Conservation (phyloP, 2,113 vertebrate species). For the Clinocottus analis region DNA sequence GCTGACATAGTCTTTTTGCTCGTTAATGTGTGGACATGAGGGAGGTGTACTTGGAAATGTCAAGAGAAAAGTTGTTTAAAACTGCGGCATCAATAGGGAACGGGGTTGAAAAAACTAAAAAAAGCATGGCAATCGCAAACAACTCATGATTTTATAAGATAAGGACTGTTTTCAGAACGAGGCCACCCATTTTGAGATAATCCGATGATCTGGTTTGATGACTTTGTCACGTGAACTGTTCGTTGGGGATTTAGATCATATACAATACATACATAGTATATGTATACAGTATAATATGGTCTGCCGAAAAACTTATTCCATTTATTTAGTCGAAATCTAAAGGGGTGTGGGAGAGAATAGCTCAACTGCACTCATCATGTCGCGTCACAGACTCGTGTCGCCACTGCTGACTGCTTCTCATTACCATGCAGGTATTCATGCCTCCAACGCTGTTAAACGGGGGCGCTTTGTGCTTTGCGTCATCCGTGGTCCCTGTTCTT, state of each 20-base stretch:
- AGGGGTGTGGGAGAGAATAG: no score
- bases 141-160: no score
- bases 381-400: background rate
- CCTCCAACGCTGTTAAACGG: background rate
- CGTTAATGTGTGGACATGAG: background rate
- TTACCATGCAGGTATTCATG: background rate
- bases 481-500: background rate
- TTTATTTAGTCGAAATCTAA: no score
- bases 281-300: no score
- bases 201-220: conserved; percentile 1
- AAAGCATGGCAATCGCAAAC: no score
- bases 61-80: background rate
- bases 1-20: background rate
- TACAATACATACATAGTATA: no score
- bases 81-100: background rate
- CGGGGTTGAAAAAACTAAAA: background rate
- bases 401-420: background rate
- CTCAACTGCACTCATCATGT: background rate
- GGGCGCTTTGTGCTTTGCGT: background rate
- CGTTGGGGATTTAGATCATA: background rate
- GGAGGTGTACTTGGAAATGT: background rate
- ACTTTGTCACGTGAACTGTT: background rate
- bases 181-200: no score
- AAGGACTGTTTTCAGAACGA: no score
- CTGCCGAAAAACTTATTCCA: background rate